Evolutionary conservation across 2,888 invertebrate genomes (phyloP), one percentile per base, ranked within the genome.

Genomic region (Homarus gammarus): DNA sequence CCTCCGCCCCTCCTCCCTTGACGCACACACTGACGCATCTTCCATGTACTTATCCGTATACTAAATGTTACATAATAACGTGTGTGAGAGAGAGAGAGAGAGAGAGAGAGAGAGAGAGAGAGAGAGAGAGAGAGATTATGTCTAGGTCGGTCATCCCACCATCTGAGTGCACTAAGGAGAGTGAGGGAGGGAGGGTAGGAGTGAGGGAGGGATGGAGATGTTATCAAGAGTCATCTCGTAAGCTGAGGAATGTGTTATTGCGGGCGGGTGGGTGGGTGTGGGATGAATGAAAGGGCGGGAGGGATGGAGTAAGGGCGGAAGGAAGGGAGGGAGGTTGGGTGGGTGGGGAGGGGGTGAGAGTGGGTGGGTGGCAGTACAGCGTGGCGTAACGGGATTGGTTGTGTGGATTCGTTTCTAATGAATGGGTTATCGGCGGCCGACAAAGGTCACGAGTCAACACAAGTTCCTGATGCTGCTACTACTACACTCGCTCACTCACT

Each of bases 331-430:
- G 51, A 12, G 51, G 6, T 12, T 2, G 18, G 51, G 51, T 18
- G 51, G 12, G 15, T 44, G 44, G 51, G 51, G 51, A 12, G 61
- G 2, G 27, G 6, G 61, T 2, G 27, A 5, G 27, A 27, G 64
- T 0, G 64, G 64, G 64, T 6, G 27, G 64, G 1, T 64, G 5
- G 6, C 3, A 27, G 64, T 27, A 64, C 64, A 64, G 27, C 64
- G n/a, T 64, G 64, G 27, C n/a, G 64, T 64, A 64, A 64, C 27
- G 3, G 64, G 27, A 64, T 64, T 64, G 64, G n/a, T 64, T 64
- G 27, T 64, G 64, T 27, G 64, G 64, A 6, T 10, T 64, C 64
- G n/a, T 64, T 5, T 12, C 64, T 64, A 10, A 27, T 64, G 64
- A 64, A 64, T 64, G 64, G 64, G 6, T 6, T 64, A 64, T 64